Base-by-base conservation (phyloP, 2,888 invertebrate species). In the Platypus cylindrus region DNA sequence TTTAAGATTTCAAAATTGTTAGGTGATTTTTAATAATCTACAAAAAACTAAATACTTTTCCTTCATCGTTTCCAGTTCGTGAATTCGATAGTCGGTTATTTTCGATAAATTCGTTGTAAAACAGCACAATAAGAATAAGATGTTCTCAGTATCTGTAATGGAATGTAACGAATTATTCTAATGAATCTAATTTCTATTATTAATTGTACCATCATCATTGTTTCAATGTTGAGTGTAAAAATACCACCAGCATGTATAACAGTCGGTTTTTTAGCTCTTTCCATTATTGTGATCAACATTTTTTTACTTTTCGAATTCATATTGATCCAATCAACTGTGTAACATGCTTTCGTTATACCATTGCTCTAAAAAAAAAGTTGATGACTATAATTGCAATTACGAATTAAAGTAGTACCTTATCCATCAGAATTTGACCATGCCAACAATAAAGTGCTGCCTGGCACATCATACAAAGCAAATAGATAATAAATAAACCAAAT, bases 371-470 rank as follows among this genome's bases (percentile, higher is more conserved):
- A 43, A 36, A 20, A 15, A 27, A 36, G 20, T 20, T 20, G 20
- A 20, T 20, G 20, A 20, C 20, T 5, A 7, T 20, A 11, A 31
- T 4, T 11, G 24, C 8, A 27, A 34, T 11, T 8, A 7, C 26
- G 8, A 9, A 11, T 5, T 23, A 3, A 17, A 2, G 28, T 32
- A 28, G 44, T 37, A 49, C 50, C 36, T 44, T 44, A 26, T 46
- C 44, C 43, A 47, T 49, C 7, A 50, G 24, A 12, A 37, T 22
- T 13, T 51, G 45, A 9, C 51, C 51, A 36, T 40, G 45, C 49
- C 49, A 48, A 31, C 49, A 48, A 25, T 49, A 49, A 24, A 49
- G 38, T 9, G 36, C 32, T 5, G 48, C 33, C 36, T 50, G 49
- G 25, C 36, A 45, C 41, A 44, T 45, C 48, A 49, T 49, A 30